Evolutionary conservation across 30 jellyfish, hydroid and myxozoan species (phyloP), one percentile per base, ranked within the genome.

Genomic region (Mastigias papua): DNA sequence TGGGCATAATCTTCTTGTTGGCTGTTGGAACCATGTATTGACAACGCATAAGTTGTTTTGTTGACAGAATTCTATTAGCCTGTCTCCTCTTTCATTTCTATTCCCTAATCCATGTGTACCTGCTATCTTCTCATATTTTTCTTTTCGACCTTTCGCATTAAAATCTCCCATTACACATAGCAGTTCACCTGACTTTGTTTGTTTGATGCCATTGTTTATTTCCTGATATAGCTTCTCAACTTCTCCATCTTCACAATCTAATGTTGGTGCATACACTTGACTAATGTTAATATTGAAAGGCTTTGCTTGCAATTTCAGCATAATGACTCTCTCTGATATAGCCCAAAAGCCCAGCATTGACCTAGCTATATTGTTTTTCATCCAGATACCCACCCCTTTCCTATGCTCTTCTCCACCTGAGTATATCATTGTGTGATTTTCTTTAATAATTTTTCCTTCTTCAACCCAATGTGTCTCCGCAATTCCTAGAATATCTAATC

Each of bases 151-250:
- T 42, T 42, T 80, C 30, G 82, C 90, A 31, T 80, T 80, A 15
- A 80, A 0, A 35, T 65, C 92, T 16, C 92, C 86, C 92, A 81
- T 81, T 22, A 81, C 31, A 49, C 69, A 64, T 31, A 28, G 27
- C 20, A 81, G 26, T 26, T 81, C 92, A 20, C 29, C 19, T 10
- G 88, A 65, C 73, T 81, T 81, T 10, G 70, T 42, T 23, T 81
- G 87, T 23, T 23, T 22, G 34, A n/a, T 13, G 19, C 34, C 87
- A 22, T 32, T 28, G 10, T 80, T 87, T 25, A 80, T 20, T 29
- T 32, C 69, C 22, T 34, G 70, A 37, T 80, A 80, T 28, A 80
- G 65, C 48, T 61, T 63, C 5, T 64, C 69, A 19, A 80, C 65
- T 26, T 61, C 70, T 25, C 64, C 88, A 17, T 81, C 92, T 22